Evolutionary conservation across 2,113 vertebrate genomes (phyloP).

Genomic region (Ceyx melanurus): DNA sequence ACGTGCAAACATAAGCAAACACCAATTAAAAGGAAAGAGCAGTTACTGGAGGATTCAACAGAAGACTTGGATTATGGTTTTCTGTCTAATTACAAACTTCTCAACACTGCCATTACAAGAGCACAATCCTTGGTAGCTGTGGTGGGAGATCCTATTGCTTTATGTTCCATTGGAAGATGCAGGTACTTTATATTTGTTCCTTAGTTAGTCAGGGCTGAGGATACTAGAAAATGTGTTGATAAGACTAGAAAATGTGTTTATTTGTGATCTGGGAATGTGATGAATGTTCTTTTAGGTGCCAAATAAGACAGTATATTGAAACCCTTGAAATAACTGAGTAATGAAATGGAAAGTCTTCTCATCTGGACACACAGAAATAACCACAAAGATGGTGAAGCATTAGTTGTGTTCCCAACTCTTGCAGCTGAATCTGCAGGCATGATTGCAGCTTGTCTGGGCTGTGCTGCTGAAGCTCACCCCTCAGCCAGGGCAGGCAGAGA

Average conservation of each 20-base stretch:
- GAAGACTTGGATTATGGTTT: conserved; percentile 98
- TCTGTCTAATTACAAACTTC: conserved; percentile 98
- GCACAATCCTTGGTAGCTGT: conserved; percentile 97
- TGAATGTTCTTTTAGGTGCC: not conserved
- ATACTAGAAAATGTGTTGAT: not conserved
- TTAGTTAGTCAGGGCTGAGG: not conserved
- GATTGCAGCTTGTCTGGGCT: not conserved
- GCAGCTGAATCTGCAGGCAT: not conserved
- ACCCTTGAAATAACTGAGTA: not conserved
- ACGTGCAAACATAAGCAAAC: conserved; percentile 99
- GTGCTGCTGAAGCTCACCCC: not conserved
- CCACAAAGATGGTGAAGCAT: not conserved
- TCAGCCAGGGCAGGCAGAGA: not conserved
- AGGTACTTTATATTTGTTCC: conserved; percentile 79
- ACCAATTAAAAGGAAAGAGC: conserved; percentile 97
- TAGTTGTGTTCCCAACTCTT: not conserved
- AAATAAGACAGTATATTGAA: not conserved
- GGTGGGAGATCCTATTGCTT: conserved; percentile 95
- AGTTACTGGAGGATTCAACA: conserved; percentile 95
- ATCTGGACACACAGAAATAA: not conserved
- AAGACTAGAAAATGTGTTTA: not conserved
- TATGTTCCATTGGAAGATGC: conserved; percentile 97
- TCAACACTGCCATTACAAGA: conserved; percentile 98
- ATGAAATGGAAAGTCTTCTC: not conserved
- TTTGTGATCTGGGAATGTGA: not conserved